Percentiles rank a stretch among this genome's conserved stretches.
Evolutionary conservation across 2,888 invertebrate genomes (phyloP).

Genomic region (Drosophila mayaguana): DNA sequence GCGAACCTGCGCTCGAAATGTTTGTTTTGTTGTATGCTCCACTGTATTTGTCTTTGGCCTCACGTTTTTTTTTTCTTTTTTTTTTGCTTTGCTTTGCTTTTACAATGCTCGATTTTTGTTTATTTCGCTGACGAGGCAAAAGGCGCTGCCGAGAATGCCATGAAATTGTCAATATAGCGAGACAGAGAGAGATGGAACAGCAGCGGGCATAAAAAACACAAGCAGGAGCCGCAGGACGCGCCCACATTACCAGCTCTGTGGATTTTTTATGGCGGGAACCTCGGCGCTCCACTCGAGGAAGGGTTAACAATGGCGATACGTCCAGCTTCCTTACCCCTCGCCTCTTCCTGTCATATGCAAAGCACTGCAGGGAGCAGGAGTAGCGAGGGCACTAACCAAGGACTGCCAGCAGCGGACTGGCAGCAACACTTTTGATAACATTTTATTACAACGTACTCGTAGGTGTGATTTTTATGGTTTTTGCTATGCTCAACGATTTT

Average conservation of each 20-base stretch:
- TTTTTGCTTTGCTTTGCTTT: slow-evolving; percentile 19
- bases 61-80: not conserved
- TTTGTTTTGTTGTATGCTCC: slow-evolving; percentile 68
- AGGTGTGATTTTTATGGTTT: slow-evolving; percentile 83
- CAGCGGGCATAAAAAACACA: slow-evolving; percentile 48
- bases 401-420: slow-evolving; percentile 49
- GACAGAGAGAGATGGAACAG: not conserved
- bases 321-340: slow-evolving; percentile 49
- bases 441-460: slow-evolving; percentile 81
- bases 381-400: slow-evolving; percentile 9
- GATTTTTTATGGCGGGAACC: slow-evolving; percentile 69
- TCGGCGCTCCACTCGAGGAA: slow-evolving; percentile 63
- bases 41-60: slow-evolving; percentile 72
- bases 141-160: slow-evolving; percentile 55
- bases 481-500: slow-evolving; percentile 79
- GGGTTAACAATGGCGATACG: slow-evolving; percentile 72
- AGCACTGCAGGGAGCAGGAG: slow-evolving; percentile 35
- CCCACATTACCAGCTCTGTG: slow-evolving; percentile 63
- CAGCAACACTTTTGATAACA: slow-evolving; percentile 81
- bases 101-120: slow-evolving; percentile 72
- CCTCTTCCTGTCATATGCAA: slow-evolving; percentile 74
- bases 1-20: slow-evolving; percentile 63
- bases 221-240: slow-evolving; percentile 51
- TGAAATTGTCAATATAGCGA: slow-evolving; percentile 75
- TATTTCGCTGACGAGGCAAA: slow-evolving; percentile 82